Percentiles rank a stretch among this genome's conserved stretches.
These are phyloP conservation scores for Brenthis daphne DNA, from an alignment of 2,888 invertebrate genomes.

Conservation along the genomic window DNA sequence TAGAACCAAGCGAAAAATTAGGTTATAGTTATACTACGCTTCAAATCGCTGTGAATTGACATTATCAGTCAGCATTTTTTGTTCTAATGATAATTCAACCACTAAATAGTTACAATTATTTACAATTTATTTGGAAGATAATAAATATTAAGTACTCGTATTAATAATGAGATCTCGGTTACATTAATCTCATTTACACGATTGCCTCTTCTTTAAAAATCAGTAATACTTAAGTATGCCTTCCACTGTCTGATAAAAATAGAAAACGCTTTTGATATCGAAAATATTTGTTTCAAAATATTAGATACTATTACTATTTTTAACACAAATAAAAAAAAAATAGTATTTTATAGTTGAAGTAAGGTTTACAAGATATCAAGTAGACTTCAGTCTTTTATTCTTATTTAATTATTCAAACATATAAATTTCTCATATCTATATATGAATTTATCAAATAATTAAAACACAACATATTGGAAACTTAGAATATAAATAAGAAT, in stretches of 20 bases:
- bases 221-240: not conserved
- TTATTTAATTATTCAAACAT: not conserved
- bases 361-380: too few species aligned
- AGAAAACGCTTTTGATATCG: not conserved
- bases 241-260: conserved; percentile 17
- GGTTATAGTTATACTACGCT: conserved; percentile 1
- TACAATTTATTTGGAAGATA: conserved; percentile 53
- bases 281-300: not conserved
- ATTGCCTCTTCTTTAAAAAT: conserved; percentile 19
- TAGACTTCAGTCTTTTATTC: not conserved
- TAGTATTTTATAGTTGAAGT: too few species aligned
- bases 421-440: not conserved
- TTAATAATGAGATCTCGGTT: conserved; percentile 71
- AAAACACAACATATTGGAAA: too few species aligned
- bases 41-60: conserved; percentile 9
- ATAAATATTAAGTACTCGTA: conserved; percentile 41
- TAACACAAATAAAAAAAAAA: not conserved
- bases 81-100: conserved; percentile 26
- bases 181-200: conserved; percentile 71
- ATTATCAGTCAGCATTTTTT: conserved; percentile 16
- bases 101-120: conserved; percentile 60
- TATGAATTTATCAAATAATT: too few species aligned
- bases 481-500: too few species aligned
- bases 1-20: too few species aligned
- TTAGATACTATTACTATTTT: not conserved